These are phyloP conservation scores for Alfaro cultratus DNA, from an alignment of 2,797 vertebrate species.

Conservation along the genomic window DNA sequence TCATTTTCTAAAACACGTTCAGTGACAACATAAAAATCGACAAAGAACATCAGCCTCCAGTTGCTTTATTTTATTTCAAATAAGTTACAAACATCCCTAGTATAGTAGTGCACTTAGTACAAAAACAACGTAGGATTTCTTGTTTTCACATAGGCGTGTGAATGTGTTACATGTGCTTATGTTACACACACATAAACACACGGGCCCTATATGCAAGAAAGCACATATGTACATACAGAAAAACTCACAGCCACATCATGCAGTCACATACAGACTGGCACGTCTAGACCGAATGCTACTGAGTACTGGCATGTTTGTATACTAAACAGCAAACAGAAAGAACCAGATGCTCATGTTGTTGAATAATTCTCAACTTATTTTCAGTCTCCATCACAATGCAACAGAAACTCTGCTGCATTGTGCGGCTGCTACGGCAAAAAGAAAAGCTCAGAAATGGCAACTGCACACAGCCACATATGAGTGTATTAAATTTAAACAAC, in stretches of 20 bases:
- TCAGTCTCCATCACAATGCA: conserved; percentile 23
- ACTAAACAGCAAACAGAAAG: conserved; percentile 18
- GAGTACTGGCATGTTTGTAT: conserved; percentile 41
- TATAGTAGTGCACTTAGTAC: conserved; percentile 91
- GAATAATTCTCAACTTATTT: conserved; percentile 19
- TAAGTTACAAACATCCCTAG: conserved; percentile 85
- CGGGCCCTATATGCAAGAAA: conserved; percentile 47
- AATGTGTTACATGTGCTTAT: conserved; percentile 68
- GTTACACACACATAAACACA: conserved; percentile 65
- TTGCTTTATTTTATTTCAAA: conserved; percentile 73
- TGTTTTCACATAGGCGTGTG: conserved; percentile 75
- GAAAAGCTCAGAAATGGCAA: neutral
- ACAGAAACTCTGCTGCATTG: conserved; percentile 50
- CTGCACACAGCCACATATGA: conserved; percentile 6
- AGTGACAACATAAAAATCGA: conserved; percentile 72
- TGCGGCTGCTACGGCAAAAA: conserved; percentile 12
- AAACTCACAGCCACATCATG: conserved; percentile 70
- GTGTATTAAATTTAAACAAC: conserved; percentile 11
- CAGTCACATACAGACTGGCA: conserved; percentile 60
- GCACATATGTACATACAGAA: conserved; percentile 72
- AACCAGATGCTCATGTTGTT: conserved; percentile 32
- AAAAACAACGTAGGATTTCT: conserved; percentile 87
- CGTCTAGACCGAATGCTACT: conserved; percentile 49
- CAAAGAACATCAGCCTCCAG: conserved; percentile 79
- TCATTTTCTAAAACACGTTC: conserved; percentile 31